Conservation (phyloP, 2,113 vertebrate species). For the Cyprinodon variegatus region DNA sequence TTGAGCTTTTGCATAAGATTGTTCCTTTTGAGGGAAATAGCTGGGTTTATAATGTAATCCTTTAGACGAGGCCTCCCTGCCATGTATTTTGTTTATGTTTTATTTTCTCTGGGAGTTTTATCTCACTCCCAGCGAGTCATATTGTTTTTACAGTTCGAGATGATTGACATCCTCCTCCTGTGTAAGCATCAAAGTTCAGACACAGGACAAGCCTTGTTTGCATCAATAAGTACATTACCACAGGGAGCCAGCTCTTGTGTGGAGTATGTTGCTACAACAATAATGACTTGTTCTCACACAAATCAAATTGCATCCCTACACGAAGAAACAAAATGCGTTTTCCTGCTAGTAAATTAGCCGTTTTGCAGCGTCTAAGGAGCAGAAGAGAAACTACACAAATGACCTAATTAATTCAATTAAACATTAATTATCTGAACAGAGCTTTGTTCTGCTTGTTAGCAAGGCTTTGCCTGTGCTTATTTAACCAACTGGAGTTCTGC, state of each 20-base stretch:
- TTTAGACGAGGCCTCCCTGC: conserved; percentile 40
- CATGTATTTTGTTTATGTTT: conserved; percentile 15
- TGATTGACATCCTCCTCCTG: conserved; percentile 53
- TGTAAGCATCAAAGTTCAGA: conserved; percentile 56
- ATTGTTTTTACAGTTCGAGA: conserved; percentile 25
- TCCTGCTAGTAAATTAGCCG: not conserved
- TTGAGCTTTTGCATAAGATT: conserved; percentile 39
- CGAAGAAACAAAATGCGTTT: conserved; percentile 8
- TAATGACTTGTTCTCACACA: conserved; percentile 14
- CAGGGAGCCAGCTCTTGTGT: conserved; percentile 21
- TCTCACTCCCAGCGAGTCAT: conserved; percentile 27
- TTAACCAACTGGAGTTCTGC: not conserved
- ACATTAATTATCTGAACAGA: conserved; percentile 11
- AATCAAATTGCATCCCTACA: conserved; percentile 19
- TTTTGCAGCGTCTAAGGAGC: not conserved
- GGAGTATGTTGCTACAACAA: conserved; percentile 22
- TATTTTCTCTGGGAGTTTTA: not conserved
- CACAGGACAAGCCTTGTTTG: conserved; percentile 54
- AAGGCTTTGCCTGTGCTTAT: not conserved
- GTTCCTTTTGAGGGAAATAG: conserved; percentile 47
- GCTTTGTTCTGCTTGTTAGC: conserved; percentile 7
- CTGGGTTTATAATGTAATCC: conserved; percentile 55
- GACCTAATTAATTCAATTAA: conserved; percentile 15
- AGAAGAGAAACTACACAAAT: not conserved
- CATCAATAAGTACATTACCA: conserved; percentile 39